Conservation (phyloP, 2,797 vertebrate genomes). For the Catamblyrhynchus diadema region DNA sequence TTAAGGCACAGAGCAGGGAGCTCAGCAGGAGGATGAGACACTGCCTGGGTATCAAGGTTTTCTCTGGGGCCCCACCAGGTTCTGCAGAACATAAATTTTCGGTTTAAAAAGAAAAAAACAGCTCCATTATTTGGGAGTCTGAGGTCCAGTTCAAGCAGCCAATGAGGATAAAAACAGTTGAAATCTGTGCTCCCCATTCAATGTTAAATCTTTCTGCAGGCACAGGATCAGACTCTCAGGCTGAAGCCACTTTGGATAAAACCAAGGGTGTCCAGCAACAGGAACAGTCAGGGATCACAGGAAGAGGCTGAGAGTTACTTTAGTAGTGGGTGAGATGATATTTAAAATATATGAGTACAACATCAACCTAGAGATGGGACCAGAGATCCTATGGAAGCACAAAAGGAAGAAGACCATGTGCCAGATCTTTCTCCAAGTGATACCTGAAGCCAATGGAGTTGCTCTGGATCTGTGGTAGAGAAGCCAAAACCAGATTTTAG, state of each 20-base stretch:
- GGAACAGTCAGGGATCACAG: neutral
- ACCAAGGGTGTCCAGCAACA: neutral
- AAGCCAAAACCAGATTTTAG: neutral
- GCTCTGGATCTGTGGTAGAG: neutral
- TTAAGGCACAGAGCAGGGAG: neutral
- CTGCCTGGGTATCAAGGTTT: neutral
- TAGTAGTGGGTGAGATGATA: neutral
- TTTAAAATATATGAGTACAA: neutral
- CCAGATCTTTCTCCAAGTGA: neutral
- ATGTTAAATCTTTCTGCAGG: neutral
- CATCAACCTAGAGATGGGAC: neutral
- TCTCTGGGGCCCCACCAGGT: neutral
- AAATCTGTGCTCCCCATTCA: neutral
- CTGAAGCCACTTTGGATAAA: neutral
- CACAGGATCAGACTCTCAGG: neutral
- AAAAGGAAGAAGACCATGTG: neutral
- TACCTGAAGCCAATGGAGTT: neutral
- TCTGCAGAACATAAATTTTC: neutral
- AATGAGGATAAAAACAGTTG: neutral
- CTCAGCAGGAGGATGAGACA: neutral
- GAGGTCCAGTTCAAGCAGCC: neutral
- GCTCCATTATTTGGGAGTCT: neutral
- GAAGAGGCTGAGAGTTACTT: neutral
- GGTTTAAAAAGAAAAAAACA: neutral
- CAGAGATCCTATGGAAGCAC: neutral